phyloP scores from a whole-genome alignment of 2,113 vertebrate genomes.

The Ctenomys sociabilis region DNA sequence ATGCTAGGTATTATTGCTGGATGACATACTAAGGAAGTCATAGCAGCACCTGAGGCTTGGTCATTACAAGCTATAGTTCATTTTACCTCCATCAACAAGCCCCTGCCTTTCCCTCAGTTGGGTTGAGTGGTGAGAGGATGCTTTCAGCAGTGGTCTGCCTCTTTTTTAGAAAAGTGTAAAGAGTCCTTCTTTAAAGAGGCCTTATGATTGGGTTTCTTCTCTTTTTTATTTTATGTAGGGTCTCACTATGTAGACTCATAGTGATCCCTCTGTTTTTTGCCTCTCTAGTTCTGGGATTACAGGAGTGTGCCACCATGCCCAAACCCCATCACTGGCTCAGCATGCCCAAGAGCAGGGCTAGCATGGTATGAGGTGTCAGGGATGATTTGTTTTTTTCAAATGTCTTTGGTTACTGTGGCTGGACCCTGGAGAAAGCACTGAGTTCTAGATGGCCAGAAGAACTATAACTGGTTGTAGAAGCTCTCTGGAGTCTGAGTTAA shows the following conservation, averaged over 20 bases:
- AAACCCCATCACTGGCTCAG: too few relatives aligned
- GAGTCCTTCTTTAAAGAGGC: background rate
- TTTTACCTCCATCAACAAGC: background rate
- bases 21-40: background rate
- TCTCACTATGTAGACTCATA: too few relatives aligned
- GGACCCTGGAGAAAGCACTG: background rate
- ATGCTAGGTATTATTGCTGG: background rate
- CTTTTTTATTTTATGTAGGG: too few relatives aligned
- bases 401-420: background rate
- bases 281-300: too few relatives aligned
- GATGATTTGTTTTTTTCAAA: background rate
- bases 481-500: background rate
- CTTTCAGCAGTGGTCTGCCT: background rate
- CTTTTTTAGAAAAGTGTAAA: background rate
- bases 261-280: too few relatives aligned
- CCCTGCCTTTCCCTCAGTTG: fast-evolving
- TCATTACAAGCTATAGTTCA: background rate
- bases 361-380: too few relatives aligned
- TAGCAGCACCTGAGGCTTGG: background rate
- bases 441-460: background rate
- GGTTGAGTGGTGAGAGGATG: background rate
- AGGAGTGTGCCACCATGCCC: too few relatives aligned
- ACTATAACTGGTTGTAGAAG: background rate
- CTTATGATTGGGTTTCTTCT: slow-evolving; percentile 5
- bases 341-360: too few relatives aligned